These are phyloP conservation scores for Elaphurus davidianus DNA, from an alignment of 2,113 vertebrate genomes.

Conservation along the genomic window DNA sequence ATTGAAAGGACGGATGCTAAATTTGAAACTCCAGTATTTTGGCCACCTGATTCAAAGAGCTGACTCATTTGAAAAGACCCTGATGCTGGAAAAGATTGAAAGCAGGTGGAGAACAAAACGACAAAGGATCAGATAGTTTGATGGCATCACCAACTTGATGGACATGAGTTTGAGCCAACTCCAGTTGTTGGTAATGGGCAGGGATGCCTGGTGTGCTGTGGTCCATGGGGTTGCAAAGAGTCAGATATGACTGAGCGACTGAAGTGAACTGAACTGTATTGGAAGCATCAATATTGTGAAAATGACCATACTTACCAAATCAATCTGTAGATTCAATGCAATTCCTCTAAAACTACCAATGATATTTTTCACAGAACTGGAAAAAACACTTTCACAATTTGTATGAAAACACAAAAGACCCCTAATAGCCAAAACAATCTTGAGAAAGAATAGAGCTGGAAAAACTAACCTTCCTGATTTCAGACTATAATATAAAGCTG, in stretches of 20 bases:
- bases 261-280: neutral
- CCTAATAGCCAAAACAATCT: neutral
- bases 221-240: neutral
- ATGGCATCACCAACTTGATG: neutral
- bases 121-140: neutral
- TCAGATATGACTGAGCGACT: neutral
- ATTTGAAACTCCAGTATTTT: neutral
- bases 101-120: accelerated
- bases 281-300: neutral
- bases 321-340: neutral
- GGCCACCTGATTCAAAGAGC: neutral
- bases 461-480: neutral
- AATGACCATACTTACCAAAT: neutral
- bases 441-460: neutral
- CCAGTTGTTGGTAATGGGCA: neutral
- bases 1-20: accelerated
- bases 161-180: neutral
- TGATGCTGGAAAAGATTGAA: neutral
- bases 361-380: neutral
- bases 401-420: neutral
- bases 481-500: neutral
- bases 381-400: neutral
- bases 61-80: neutral
- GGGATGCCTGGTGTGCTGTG: neutral
- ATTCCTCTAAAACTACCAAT: neutral